Evolutionary conservation across 2,888 invertebrate genomes (phyloP).

Genomic region (Alviniconcha strummeri): DNA sequence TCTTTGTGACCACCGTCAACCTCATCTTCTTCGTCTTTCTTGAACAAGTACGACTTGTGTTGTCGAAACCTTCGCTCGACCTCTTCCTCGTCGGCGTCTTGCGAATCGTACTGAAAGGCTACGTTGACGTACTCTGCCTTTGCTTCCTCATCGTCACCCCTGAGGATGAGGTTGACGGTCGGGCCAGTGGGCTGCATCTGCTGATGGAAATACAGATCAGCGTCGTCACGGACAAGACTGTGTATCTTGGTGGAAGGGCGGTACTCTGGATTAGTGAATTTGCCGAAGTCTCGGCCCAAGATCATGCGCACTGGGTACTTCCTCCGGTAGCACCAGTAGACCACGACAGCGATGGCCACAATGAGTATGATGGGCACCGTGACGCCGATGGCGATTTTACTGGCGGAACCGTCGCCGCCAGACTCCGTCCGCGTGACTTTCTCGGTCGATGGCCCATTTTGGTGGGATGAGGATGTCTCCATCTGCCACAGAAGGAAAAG

Average conservation of each 20-base stretch:
- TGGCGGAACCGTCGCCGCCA: slow-evolving; percentile 20
- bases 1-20: not conserved
- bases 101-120: slow-evolving; percentile 33
- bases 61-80: slow-evolving; percentile 38
- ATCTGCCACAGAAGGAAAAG: not conserved
- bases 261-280: slow-evolving; percentile 60
- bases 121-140: slow-evolving; percentile 19
- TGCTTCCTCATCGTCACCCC: slow-evolving; percentile 26
- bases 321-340: slow-evolving; percentile 60
- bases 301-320: slow-evolving; percentile 66
- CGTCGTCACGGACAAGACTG: slow-evolving; percentile 41
- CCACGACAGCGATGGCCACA: slow-evolving; percentile 34
- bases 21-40: slow-evolving; percentile 25
- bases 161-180: slow-evolving; percentile 16
- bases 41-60: slow-evolving; percentile 43
- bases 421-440: not conserved
- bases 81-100: slow-evolving; percentile 37
- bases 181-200: slow-evolving; percentile 23
- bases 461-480: not conserved
- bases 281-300: slow-evolving; percentile 58
- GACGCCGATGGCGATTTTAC: slow-evolving; percentile 54
- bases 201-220: slow-evolving; percentile 37
- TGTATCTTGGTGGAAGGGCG: slow-evolving; percentile 30
- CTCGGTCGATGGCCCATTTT: not conserved
- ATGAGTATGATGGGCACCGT: slow-evolving; percentile 51